Evolutionary conservation across 2,113 vertebrate genomes (phyloP), one percentile per base, ranked within the genome.

Genomic region (Solenodon paradoxus): DNA sequence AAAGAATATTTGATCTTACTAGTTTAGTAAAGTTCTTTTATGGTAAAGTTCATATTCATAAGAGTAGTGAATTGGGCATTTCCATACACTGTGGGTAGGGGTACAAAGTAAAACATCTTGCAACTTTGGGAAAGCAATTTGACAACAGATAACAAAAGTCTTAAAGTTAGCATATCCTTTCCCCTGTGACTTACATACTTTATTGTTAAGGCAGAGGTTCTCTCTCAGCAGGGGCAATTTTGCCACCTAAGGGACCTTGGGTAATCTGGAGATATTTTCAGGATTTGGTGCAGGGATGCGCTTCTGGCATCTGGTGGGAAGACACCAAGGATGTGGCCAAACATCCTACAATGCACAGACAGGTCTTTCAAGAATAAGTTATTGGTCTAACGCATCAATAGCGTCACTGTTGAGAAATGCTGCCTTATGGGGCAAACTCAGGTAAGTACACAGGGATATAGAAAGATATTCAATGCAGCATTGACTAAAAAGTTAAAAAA

Each of bases 121-220:
- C 68, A 82, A 26, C 16, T 90, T 69, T 57, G 35, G 15, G 74
- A 74, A 96, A 64, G 64, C 15, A 49, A 53, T 53, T 51, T 83
- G 72, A 40, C 35, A 66, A 47, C 47, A 77, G 47, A 13, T 22
- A 59, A 71, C 30, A 80, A 5, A 90, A 80, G n/a, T 47, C 28
- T 75, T 69, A 59, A 71, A 85, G 75, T 66, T 17, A 47, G 8
- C 9, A 16, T 69, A 20, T 61, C 81, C 28, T 88, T 80, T 63
- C 42, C 5, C 20, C 63, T 35, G 51, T 79, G 26, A 40, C 35
- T 74, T 71, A 55, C 69, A 45, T 30, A 30, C 85, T 61, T 78
- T 49, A 47, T 68, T 53, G 35, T 47, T 4, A 47, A 22, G 38
- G n/a, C 3, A 12, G 16, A 45, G 40, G 17, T 71, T 90, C 47